Evolutionary conservation across 2,113 vertebrate genomes (phyloP).

Genomic region (Scortum barcoo): DNA sequence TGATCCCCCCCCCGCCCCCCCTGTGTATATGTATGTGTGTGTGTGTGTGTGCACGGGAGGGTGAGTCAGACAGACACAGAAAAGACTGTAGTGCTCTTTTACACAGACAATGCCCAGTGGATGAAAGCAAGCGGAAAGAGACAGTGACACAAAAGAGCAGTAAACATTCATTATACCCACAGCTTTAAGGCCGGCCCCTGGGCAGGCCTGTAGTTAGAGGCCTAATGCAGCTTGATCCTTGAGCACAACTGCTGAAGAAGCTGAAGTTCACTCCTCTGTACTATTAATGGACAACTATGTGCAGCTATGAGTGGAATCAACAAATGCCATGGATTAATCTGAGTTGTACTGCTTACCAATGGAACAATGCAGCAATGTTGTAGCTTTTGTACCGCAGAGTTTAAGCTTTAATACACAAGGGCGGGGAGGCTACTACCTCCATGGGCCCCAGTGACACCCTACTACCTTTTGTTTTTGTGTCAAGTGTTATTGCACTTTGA

Average conservation of each 20-base stretch:
- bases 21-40: constrained; percentile 6
- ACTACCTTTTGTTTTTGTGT: constrained; percentile 74
- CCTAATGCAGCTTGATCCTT: constrained; percentile 56
- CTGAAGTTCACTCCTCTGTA: constrained; percentile 52
- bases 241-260: constrained; percentile 52
- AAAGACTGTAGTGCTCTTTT: constrained; percentile 67
- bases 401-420: neutral
- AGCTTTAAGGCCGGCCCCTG: constrained; percentile 51
- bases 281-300: constrained; percentile 65
- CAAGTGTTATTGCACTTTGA: constrained; percentile 77
- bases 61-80: constrained; percentile 67
- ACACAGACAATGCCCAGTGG: constrained; percentile 70
- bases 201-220: constrained; percentile 56
- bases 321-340: constrained; percentile 47
- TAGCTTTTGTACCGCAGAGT: neutral
- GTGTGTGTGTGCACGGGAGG: constrained; percentile 17
- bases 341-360: constrained; percentile 39
- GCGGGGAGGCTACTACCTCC: constrained; percentile 1
- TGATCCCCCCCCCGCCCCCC: constrained; percentile 71
- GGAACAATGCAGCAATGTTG: constrained; percentile 15
- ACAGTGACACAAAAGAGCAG: constrained; percentile 72
- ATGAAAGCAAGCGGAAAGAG: constrained; percentile 69
- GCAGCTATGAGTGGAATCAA: constrained; percentile 47
- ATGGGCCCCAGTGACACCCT: constrained; percentile 26
- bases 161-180: constrained; percentile 76